Evolutionary conservation across 1,140 invertebrate genomes (phyloP).

Genomic region (Lepidurus packardi): DNA sequence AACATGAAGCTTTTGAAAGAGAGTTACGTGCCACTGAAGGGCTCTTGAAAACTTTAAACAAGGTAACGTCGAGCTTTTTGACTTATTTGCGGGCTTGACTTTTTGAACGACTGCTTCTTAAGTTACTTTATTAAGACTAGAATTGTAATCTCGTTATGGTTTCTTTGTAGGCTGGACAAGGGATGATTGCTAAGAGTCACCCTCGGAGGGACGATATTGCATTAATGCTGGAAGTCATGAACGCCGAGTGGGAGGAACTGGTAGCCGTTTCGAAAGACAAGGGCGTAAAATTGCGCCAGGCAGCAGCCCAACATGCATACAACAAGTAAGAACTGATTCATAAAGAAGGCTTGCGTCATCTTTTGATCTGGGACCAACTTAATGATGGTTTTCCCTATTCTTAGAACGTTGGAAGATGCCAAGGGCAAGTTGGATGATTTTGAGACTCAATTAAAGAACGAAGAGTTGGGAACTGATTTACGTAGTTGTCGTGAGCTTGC

Average conservation of each 20-base stretch:
- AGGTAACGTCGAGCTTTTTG: slow-evolving; percentile 44
- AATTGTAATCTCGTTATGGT: too few relatives aligned
- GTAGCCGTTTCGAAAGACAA: slow-evolving; percentile 70
- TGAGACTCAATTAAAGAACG: slow-evolving; percentile 51
- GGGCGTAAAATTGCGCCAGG: slow-evolving; percentile 71
- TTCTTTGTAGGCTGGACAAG: slow-evolving; percentile 52
- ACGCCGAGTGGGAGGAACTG: slow-evolving; percentile 65
- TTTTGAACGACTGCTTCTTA: neutral
- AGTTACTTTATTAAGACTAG: too few relatives aligned
- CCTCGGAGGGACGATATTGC: slow-evolving; percentile 62
- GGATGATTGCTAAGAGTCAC: slow-evolving; percentile 63
- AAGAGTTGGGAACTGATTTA: slow-evolving; percentile 75
- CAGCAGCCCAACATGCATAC: slow-evolving; percentile 68
- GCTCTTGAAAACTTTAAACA: slow-evolving; percentile 75
- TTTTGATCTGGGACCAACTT: neutral
- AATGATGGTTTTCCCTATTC: neutral
- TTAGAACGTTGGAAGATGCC: slow-evolving; percentile 64
- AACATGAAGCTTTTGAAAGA: slow-evolving; percentile 95
- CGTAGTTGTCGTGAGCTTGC: slow-evolving; percentile 80
- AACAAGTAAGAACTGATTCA: slow-evolving; percentile 49
- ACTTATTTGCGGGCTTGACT: neutral
- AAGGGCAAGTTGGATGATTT: slow-evolving; percentile 67
- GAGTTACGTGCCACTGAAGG: slow-evolving; percentile 89
- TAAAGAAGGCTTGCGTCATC: slow-evolving; percentile 1
- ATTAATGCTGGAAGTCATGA: slow-evolving; percentile 58